Evolutionary conservation across 2,113 vertebrate genomes (phyloP), one percentile per base, ranked within the genome.

Genomic region (Spea bombifrons): DNA sequence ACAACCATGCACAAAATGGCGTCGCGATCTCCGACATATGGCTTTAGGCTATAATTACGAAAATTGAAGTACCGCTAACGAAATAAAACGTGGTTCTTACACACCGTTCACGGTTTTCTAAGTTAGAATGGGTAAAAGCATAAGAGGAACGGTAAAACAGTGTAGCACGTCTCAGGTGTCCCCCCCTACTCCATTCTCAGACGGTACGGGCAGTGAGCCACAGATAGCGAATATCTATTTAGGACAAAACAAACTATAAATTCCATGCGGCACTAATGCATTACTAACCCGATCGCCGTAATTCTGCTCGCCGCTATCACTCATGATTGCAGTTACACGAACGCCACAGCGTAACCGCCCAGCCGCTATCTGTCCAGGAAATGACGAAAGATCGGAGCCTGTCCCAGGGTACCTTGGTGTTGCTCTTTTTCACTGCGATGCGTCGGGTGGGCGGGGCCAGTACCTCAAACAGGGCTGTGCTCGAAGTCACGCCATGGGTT

Each of bases 291-390:
- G 78, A 10, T 61, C 78, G 12, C 61, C 71, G 13, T 74, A 80
- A 52, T 74, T 80, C 50, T 76, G 73, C 52, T 76, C 73, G n/a
- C 74, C 74, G 73, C 17, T 72, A 7, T 76, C 74, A 8, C 74
- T 81, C 74, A 72, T 81, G 9, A 71, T 81, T 1, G 13, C 63
- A 44, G 55, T 43, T 47, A 0, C 8, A 46, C 12, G 12, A 8
- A 57, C 49, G 12, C 66, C 65, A 9, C 10, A 30, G 2, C 9
- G 4, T 30, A 43, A 6, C n/a, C 15, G 9, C 9, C 55, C 55
- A 13, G 55, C 10, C 8, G 9, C 55, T 8, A 2, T 59, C 55
- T 59, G 4, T 13, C 10, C 55, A 59, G 55, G 55, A 13, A 13
- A 13, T 13, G 55, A 13, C 55, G 10, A 13, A 13, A 59, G 55